A percentile compares a stretch with the other conserved stretches of the same genome.
Conservation (phyloP, 2,888 invertebrate genomes). For the Eupithecia inturbata region DNA sequence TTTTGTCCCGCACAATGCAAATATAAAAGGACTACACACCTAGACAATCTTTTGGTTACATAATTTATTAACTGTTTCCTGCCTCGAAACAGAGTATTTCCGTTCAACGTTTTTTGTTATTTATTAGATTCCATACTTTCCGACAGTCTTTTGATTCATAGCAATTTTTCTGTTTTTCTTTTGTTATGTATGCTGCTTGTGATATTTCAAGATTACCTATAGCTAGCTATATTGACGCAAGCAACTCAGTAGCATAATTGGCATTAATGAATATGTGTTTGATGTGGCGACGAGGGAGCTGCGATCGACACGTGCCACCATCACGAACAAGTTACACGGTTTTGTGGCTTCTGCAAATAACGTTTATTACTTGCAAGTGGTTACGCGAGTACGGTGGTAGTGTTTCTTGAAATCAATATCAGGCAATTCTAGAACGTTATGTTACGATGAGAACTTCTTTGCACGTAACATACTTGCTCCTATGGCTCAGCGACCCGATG, state of each 20-base stretch:
- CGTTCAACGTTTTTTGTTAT: conserved; percentile 57
- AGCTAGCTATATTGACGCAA: not conserved
- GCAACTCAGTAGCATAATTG: not conserved
- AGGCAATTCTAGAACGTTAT: conserved; percentile 12
- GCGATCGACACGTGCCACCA: conserved; percentile 47
- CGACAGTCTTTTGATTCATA: conserved; percentile 27
- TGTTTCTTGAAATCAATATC: conserved; percentile 53
- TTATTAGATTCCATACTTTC: conserved; percentile 45
- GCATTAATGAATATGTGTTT: conserved; percentile 39
- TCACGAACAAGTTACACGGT: conserved; percentile 53
- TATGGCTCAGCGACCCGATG: no score
- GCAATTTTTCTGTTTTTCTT: conserved; percentile 17
- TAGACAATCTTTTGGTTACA: conserved; percentile 65
- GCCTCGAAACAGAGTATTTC: conserved; percentile 56
- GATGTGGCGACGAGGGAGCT: conserved; percentile 52
- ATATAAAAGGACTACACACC: conserved; percentile 72
- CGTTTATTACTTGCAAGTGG: conserved; percentile 63
- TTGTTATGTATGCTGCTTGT: not conserved
- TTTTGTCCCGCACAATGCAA: conserved; percentile 69
- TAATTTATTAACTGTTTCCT: conserved; percentile 73
- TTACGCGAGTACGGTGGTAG: conserved; percentile 48
- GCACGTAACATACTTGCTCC: not conserved
- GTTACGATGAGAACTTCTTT: not conserved
- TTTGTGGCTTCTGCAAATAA: conserved; percentile 74
- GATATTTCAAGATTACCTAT: not conserved